Evolutionary conservation across 2,113 vertebrate species (phyloP).

Genomic region (Variabilichromis moorii): DNA sequence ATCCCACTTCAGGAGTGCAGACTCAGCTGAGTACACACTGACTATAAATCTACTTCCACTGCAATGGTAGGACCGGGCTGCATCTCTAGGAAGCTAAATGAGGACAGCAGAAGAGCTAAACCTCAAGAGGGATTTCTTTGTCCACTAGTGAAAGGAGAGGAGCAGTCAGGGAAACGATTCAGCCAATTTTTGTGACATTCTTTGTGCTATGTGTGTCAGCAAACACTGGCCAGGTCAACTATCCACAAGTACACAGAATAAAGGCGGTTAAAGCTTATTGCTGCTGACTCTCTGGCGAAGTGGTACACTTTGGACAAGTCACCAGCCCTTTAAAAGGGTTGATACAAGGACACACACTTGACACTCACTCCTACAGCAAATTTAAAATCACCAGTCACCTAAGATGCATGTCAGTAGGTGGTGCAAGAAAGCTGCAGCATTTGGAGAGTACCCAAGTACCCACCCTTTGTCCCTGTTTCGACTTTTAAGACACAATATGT

Average conservation of each 20-base stretch:
- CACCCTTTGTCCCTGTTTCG: not conserved
- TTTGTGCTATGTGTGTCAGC: not conserved
- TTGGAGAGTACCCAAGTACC: not conserved
- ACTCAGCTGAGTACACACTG: not conserved
- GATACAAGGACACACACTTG: not conserved
- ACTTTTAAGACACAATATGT: not conserved
- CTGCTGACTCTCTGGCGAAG: not conserved
- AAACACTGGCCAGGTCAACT: not conserved
- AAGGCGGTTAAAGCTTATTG: not conserved
- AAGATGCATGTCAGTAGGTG: not conserved
- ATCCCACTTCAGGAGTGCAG: not conserved
- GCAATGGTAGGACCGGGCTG: not conserved
- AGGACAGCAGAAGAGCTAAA: not conserved
- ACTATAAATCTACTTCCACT: not conserved
- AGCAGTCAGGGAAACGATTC: not conserved
- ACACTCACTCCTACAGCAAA: not conserved
- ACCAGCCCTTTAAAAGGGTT: not conserved
- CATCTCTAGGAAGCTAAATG: not conserved
- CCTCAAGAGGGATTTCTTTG: not conserved
- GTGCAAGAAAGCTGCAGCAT: not conserved
- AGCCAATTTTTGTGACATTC: not conserved
- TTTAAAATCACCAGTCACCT: not conserved
- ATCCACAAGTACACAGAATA: not conserved
- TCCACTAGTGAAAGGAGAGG: not conserved
- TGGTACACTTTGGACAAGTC: not conserved